Percentiles rank a stretch among this genome's conserved stretches.
Evolutionary conservation across 2,797 vertebrate genomes (phyloP).

Genomic region (Ctenochaetus hawaiiensis): DNA sequence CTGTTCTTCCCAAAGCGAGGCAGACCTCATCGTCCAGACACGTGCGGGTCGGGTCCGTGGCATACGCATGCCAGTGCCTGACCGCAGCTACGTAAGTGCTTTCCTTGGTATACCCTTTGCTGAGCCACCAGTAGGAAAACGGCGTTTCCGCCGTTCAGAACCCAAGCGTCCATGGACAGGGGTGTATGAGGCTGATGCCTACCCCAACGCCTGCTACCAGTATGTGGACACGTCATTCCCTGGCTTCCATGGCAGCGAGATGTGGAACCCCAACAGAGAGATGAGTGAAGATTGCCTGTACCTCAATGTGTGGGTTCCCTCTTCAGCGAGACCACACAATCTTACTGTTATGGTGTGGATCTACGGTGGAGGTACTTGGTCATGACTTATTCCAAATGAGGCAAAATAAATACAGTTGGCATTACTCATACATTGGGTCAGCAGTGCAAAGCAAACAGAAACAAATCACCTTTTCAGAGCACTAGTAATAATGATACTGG

Average conservation of each 20-base stretch:
- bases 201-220: slow-evolving; percentile 91
- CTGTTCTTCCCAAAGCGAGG: slow-evolving; percentile 77
- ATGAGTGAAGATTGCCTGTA: slow-evolving; percentile 95
- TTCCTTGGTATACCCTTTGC: slow-evolving; percentile 94
- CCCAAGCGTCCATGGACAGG: slow-evolving; percentile 87
- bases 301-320: slow-evolving; percentile 93
- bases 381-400: background rate
- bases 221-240: slow-evolving; percentile 89
- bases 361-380: slow-evolving; percentile 90
- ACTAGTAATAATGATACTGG: background rate
- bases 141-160: slow-evolving; percentile 89
- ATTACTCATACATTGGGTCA: background rate
- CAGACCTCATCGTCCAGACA: slow-evolving; percentile 86
- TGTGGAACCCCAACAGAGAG: slow-evolving; percentile 95
- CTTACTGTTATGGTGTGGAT: slow-evolving; percentile 95
- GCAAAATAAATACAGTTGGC: slow-evolving; percentile 6
- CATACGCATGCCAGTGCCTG: slow-evolving; percentile 76
- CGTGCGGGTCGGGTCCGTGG: slow-evolving; percentile 86
- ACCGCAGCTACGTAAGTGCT: slow-evolving; percentile 84
- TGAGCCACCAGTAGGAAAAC: slow-evolving; percentile 88
- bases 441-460: background rate
- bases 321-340: slow-evolving; percentile 83
- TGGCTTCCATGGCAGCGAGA: slow-evolving; percentile 91
- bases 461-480: background rate
- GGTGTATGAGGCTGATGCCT: slow-evolving; percentile 83